Evolutionary conservation across 2,888 invertebrate genomes (phyloP).

Genomic region (Tethea ocularis): DNA sequence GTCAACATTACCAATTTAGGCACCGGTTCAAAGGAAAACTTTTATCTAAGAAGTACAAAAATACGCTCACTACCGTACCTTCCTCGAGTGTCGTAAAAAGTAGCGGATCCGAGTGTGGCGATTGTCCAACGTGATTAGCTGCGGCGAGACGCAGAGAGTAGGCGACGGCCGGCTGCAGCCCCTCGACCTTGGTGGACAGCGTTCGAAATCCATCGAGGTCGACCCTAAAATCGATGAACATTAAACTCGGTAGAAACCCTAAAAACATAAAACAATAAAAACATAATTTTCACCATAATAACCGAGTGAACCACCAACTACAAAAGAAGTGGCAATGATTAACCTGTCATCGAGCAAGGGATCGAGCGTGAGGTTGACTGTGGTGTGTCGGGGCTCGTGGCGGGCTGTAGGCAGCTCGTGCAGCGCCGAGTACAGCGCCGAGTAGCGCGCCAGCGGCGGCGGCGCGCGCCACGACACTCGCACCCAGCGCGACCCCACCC

Average conservation of each 20-base stretch:
- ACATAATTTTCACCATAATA: neutral
- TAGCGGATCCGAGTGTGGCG: constrained; percentile 87
- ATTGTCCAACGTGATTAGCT: constrained; percentile 88
- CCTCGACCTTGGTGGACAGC: constrained; percentile 61
- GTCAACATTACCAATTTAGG: too few relatives aligned
- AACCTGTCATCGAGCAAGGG: constrained; percentile 35
- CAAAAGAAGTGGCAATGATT: neutral
- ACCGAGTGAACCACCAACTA: neutral
- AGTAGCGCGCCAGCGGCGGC: constrained; percentile 32
- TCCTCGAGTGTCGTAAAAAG: constrained; percentile 89
- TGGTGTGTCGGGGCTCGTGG: constrained; percentile 31
- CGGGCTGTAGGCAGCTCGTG: constrained; percentile 45
- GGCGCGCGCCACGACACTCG: constrained; percentile 81
- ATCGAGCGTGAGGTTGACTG: constrained; percentile 55
- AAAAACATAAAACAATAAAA: too few relatives aligned
- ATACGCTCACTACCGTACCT: constrained; percentile 79
- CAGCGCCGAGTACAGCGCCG: constrained; percentile 51
- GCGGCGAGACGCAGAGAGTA: constrained; percentile 88
- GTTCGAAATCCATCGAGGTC: constrained; percentile 38
- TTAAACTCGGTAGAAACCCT: neutral
- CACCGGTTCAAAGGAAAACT: too few relatives aligned
- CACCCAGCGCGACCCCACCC: constrained; percentile 84
- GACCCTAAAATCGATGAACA: constrained; percentile 27
- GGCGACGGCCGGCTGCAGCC: constrained; percentile 86
- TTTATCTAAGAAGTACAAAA: neutral